Conservation (phyloP, 2,113 vertebrate genomes). For the Microcebus ravelobensis region DNA sequence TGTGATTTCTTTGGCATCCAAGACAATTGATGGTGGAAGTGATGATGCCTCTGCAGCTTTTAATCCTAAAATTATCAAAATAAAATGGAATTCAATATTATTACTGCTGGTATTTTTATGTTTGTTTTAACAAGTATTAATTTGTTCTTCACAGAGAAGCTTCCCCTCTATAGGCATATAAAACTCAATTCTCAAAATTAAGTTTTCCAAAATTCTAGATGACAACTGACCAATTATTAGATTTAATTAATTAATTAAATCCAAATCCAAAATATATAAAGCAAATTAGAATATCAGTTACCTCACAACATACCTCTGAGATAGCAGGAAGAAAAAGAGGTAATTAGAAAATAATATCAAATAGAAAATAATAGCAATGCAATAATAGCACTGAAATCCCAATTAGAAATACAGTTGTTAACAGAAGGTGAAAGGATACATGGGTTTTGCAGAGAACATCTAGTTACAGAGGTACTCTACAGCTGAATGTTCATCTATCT, state of each 20-base stretch:
- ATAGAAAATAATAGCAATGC: too few species aligned
- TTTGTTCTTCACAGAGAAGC: constrained; percentile 14
- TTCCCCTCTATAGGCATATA: neutral
- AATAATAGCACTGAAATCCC: neutral
- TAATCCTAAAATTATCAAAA: constrained; percentile 86
- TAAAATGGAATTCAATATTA: constrained; percentile 31
- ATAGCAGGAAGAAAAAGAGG: neutral
- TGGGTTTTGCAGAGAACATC: neutral
- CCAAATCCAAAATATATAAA: neutral
- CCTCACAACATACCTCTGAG: neutral
- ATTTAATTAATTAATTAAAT: neutral
- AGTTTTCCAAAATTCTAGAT: neutral
- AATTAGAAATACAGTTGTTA: constrained; percentile 27
- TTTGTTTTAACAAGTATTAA: neutral
- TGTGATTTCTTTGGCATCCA: constrained; percentile 91
- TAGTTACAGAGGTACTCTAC: neutral
- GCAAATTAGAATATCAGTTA: constrained; percentile 53
- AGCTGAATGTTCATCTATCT: neutral
- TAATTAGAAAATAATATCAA: constrained; percentile 18
- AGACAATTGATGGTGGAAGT: constrained; percentile 88
- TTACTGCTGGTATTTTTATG: neutral
- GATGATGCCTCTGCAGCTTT: constrained; percentile 94
- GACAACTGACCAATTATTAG: constrained; percentile 12
- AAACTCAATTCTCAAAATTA: constrained; percentile 50
- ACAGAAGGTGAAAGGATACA: neutral